Percentiles rank a stretch among this genome's conserved stretches.
Conservation (phyloP, 2,797 vertebrate species). For the Nyctalus aviator region DNA sequence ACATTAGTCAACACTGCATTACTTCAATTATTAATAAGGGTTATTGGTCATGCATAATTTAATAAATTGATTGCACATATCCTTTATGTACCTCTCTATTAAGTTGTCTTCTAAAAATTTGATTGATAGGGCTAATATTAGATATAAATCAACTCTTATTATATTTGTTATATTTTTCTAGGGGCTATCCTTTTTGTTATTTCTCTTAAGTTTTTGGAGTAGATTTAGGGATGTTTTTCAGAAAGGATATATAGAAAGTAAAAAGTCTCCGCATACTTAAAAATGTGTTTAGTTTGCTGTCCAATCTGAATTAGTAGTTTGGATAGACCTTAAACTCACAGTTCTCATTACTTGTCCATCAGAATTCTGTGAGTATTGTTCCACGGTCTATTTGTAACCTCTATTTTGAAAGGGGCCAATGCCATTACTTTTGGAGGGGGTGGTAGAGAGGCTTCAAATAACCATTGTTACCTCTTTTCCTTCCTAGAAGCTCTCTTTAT, state of each 20-base stretch:
- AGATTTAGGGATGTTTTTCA: not conserved
- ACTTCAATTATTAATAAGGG: constrained; percentile 17
- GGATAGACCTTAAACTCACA: not conserved
- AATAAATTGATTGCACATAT: not conserved
- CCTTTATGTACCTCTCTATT: constrained; percentile 16
- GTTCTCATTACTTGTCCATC: not conserved
- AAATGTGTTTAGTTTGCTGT: not conserved
- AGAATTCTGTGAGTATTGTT: not conserved
- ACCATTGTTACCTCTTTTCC: not conserved
- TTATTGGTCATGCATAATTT: not conserved
- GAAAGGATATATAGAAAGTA: not conserved
- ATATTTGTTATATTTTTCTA: constrained; percentile 16
- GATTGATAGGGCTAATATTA: not conserved
- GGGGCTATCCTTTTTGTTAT: not conserved
- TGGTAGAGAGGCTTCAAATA: not conserved
- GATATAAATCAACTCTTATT: not conserved
- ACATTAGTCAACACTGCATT: not conserved
- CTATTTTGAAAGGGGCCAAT: not conserved
- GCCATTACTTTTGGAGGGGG: not conserved
- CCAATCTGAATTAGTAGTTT: not conserved
- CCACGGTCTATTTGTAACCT: not conserved
- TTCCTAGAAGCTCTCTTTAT: constrained; percentile 38
- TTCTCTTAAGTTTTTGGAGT: not conserved
- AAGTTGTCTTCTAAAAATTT: not conserved
- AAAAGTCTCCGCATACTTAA: not conserved